These are phyloP conservation scores for Cheilosia vulpina DNA, from an alignment of 2,888 invertebrate species.

Conservation along the genomic window DNA sequence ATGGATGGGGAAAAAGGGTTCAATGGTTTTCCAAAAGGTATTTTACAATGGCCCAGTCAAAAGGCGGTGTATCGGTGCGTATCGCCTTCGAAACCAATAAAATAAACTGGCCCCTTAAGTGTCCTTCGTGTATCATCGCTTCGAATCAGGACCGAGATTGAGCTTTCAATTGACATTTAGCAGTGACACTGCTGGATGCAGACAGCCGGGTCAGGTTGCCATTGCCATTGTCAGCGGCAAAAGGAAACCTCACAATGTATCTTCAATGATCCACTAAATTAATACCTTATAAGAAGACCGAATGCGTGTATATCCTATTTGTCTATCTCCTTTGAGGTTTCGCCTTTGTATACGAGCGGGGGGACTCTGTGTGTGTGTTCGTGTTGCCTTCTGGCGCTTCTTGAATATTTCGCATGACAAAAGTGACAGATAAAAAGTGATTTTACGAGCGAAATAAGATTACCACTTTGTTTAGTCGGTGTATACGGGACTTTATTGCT, in stretches of 20 bases:
- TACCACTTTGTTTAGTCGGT: slow-evolving; percentile 63
- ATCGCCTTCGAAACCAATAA: slow-evolving; percentile 48
- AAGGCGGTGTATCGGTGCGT: not conserved
- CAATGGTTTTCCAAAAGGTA: slow-evolving; percentile 42
- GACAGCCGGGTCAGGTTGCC: not conserved
- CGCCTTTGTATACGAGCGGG: not conserved
- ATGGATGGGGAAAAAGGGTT: slow-evolving; percentile 36
- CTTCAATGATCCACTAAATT: slow-evolving; percentile 43
- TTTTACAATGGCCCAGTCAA: slow-evolving; percentile 32
- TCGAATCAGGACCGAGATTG: slow-evolving; percentile 37
- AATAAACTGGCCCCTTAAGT: slow-evolving; percentile 62
- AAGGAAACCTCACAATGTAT: slow-evolving; percentile 35
- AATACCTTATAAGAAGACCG: not conserved
- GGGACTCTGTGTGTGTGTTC: too few relatives aligned
- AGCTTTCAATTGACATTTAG: slow-evolving; percentile 45
- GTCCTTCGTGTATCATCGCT: slow-evolving; percentile 65
- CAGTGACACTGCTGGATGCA: slow-evolving; percentile 1
- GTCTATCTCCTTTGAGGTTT: slow-evolving; percentile 22
- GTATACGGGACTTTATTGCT: slow-evolving; percentile 51
- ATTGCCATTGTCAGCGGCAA: not conserved
- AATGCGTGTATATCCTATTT: slow-evolving; percentile 13
- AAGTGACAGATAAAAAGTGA: slow-evolving; percentile 62
- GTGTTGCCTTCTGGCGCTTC: not conserved
- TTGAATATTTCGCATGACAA: slow-evolving; percentile 44
- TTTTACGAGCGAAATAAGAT: slow-evolving; percentile 63